These are phyloP conservation scores for Notoglanidium macrostoma DNA, from an alignment of 2,797 vertebrate species.

Conservation along the genomic window DNA sequence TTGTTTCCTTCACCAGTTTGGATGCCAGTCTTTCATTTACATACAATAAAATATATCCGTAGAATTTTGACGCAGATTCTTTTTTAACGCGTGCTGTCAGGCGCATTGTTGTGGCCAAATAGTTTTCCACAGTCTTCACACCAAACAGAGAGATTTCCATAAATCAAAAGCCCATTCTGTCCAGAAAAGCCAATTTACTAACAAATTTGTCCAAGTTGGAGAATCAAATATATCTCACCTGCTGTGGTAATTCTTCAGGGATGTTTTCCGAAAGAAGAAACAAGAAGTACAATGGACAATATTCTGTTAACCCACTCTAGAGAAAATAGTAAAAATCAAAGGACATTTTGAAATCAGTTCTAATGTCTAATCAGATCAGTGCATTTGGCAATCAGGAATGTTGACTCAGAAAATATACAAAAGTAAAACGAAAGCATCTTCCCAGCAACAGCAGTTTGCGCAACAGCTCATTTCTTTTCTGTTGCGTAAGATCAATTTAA, in stretches of 20 bases:
- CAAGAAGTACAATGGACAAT: background rate
- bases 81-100: rapidly evolving
- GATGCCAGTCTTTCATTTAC: background rate
- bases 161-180: background rate
- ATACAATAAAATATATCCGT: background rate
- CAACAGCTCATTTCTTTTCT: no score
- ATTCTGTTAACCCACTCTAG: background rate
- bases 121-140: background rate
- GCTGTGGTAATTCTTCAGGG: background rate
- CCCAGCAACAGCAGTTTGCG: no score
- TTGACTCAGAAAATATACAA: background rate
- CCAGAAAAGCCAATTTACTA: background rate
- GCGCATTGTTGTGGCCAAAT: constrained; percentile 50
- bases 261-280: background rate
- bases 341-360: background rate
- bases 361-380: background rate
- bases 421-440: no score
- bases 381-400: background rate
- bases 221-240: background rate
- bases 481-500: no score
- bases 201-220: background rate
- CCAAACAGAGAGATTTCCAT: background rate
- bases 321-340: background rate
- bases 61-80: rapidly evolving
- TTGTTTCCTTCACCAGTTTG: background rate